These are phyloP conservation scores for Notolabrus celidotus DNA, from an alignment of 2,797 vertebrate genomes.

Conservation along the genomic window DNA sequence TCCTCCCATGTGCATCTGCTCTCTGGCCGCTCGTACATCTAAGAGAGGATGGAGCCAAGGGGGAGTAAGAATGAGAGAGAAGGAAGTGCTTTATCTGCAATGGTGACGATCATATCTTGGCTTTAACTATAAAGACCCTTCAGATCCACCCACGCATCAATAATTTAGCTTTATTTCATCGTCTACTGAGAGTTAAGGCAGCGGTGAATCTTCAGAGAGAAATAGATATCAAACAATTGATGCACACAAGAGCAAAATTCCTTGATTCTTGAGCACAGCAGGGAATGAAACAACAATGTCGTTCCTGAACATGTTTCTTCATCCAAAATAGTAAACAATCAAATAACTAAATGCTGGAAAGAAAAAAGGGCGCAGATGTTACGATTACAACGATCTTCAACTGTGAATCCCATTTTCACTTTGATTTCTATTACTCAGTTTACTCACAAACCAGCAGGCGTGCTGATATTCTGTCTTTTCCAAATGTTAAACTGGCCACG, in stretches of 20 bases:
- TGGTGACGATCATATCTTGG: constrained; percentile 69
- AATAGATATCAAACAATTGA: constrained; percentile 62
- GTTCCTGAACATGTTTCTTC: constrained; percentile 45
- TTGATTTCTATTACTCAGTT: constrained; percentile 50
- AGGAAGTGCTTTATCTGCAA: constrained; percentile 65
- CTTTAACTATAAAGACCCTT: constrained; percentile 80
- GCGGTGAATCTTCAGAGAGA: constrained; percentile 55
- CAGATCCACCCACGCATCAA: constrained; percentile 80
- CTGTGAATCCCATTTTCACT: constrained; percentile 57
- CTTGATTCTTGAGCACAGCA: constrained; percentile 32
- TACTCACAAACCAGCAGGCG: constrained; percentile 54
- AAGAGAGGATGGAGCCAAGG: constrained; percentile 40
- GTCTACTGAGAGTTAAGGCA: constrained; percentile 64
- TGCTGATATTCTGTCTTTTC: constrained; percentile 52
- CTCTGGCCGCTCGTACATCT: constrained; percentile 97
- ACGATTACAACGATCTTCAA: constrained; percentile 38
- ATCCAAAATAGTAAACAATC: constrained; percentile 48
- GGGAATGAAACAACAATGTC: constrained; percentile 53
- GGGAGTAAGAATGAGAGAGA: constrained; percentile 20
- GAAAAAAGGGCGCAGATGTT: constrained; percentile 46
- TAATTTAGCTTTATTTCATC: constrained; percentile 69
- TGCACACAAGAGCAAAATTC: constrained; percentile 27
- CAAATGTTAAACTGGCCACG: constrained; percentile 46
- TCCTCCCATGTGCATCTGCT: constrained; percentile 95
- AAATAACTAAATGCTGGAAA: constrained; percentile 42